phyloP scores from a whole-genome alignment of 2,113 vertebrate genomes.

The Callorhinus ursinus region DNA sequence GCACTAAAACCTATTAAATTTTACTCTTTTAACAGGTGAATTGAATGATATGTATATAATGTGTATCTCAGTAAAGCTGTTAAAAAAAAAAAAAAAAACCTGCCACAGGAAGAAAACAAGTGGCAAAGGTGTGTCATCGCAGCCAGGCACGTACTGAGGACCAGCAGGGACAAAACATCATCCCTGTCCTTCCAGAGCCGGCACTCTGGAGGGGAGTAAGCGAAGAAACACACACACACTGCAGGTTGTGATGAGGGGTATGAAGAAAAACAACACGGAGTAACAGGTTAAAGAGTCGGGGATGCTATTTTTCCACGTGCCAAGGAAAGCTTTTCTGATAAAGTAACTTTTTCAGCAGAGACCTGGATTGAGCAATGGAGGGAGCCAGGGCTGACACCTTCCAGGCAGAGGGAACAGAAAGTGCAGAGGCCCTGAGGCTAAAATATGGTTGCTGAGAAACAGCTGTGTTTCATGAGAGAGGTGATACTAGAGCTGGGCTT shows the following conservation, averaged over 20 bases:
- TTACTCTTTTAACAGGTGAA: not conserved
- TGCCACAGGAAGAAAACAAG: not conserved
- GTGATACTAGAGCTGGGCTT: not conserved
- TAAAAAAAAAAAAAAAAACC: not conserved
- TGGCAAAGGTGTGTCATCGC: not conserved
- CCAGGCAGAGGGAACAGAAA: not conserved
- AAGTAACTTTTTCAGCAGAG: not conserved
- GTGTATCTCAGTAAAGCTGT: not conserved
- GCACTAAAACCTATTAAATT: not conserved
- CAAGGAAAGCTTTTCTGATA: not conserved
- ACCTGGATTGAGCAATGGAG: no score
- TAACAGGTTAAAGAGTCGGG: no score
- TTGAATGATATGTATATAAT: not conserved
- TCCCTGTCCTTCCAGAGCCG: accelerated
- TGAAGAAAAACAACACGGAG: not conserved
- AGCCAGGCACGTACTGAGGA: accelerated
- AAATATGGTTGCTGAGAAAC: not conserved
- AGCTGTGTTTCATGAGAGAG: not conserved
- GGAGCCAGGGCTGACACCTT: not conserved
- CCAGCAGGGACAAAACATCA: accelerated
- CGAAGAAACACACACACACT: accelerated
- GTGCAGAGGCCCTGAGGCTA: not conserved
- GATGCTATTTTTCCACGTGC: not conserved
- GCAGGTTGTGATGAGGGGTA: accelerated
- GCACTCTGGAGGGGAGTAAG: accelerated